Evolutionary conservation across 2,888 invertebrate species (phyloP).

Genomic region (Drosophila hawaiiensis): DNA sequence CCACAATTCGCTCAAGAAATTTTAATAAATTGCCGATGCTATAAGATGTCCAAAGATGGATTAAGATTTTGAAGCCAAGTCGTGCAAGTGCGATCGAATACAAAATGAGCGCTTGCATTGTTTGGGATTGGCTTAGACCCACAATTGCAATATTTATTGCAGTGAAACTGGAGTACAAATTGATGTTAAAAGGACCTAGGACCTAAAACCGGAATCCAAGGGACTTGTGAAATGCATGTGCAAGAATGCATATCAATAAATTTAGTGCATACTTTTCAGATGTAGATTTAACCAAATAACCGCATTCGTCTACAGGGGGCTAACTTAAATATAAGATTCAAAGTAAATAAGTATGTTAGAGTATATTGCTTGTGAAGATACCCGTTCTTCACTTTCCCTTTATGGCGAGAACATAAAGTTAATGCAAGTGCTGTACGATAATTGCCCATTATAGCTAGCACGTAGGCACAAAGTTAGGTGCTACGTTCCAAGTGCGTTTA

Average conservation of each 20-base stretch:
- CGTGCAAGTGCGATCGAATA: background rate
- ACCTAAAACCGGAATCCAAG: background rate
- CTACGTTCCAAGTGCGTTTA: constrained; percentile 35
- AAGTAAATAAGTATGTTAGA: background rate
- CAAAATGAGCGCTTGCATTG: background rate
- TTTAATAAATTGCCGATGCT: constrained; percentile 55
- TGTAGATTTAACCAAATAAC: background rate
- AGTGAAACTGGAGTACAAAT: background rate
- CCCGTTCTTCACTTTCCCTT: background rate
- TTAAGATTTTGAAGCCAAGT: background rate
- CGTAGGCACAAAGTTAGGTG: constrained; percentile 39
- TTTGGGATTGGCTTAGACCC: background rate
- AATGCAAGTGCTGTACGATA: constrained; percentile 45
- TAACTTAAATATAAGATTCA: background rate
- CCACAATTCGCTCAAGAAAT: constrained; percentile 52
- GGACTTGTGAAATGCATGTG: background rate
- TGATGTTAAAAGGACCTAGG: background rate
- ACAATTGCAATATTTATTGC: background rate
- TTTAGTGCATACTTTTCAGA: background rate
- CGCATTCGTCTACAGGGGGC: background rate
- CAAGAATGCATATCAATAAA: background rate
- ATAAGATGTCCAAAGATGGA: constrained; percentile 11
- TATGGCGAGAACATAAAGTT: constrained; percentile 7
- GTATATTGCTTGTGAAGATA: background rate
- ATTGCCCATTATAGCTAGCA: constrained; percentile 44